Percentiles rank a stretch among this genome's conserved stretches.
Conservation (phyloP, 2,113 vertebrate genomes). For the Menura novaehollandiae region DNA sequence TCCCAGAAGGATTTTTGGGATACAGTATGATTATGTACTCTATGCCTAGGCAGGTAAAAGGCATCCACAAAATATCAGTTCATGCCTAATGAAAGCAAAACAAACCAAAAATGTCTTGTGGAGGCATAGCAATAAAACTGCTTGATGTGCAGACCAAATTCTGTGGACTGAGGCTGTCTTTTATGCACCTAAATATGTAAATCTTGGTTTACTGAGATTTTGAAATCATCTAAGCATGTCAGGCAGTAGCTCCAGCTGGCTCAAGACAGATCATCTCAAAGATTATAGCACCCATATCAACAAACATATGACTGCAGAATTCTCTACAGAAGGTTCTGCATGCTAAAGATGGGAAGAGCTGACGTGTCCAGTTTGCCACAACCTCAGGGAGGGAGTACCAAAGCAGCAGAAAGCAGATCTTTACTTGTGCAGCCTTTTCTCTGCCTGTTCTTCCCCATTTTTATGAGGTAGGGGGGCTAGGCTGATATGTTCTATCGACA, state of each 20-base stretch:
- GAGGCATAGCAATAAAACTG: neutral
- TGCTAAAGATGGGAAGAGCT: neutral
- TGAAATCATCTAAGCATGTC: neutral
- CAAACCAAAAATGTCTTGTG: neutral
- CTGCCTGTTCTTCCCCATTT: neutral
- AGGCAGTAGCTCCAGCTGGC: neutral
- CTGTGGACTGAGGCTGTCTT: neutral
- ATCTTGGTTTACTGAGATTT: neutral
- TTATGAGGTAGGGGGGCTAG: neutral
- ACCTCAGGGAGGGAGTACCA: neutral
- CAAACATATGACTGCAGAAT: neutral
- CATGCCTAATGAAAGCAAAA: neutral
- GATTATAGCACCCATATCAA: rapidly evolving
- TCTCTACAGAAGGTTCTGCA: neutral
- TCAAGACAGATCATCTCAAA: neutral
- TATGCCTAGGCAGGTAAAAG: neutral
- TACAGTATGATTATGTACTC: neutral
- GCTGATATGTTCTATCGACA: rapidly evolving
- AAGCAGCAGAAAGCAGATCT: neutral
- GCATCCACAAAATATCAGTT: neutral
- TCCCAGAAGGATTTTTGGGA: neutral
- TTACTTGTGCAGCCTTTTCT: neutral
- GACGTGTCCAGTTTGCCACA: neutral
- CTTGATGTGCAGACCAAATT: neutral
- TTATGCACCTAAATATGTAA: neutral